Evolutionary conservation across 2,113 vertebrate species (phyloP).

Genomic region (Montifringilla adamsi): DNA sequence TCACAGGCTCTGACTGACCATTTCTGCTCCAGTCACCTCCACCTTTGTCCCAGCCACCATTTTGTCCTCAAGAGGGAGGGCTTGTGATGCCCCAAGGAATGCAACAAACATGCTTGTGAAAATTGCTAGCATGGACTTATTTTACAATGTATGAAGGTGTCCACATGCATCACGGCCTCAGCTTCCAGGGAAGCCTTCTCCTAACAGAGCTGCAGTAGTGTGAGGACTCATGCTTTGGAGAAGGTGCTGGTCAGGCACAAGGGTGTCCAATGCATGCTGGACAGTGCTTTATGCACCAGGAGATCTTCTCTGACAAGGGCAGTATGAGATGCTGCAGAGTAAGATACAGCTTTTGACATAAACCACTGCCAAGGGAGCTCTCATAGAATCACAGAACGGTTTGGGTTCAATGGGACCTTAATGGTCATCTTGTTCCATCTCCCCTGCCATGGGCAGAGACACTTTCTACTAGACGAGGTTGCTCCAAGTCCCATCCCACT

Average conservation of each 20-base stretch:
- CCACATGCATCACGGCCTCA: not conserved
- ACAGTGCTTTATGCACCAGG: not conserved
- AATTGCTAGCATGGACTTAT: not conserved
- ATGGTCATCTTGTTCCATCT: not conserved
- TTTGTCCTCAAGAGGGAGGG: not conserved
- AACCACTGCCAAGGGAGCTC: not conserved
- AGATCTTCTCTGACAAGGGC: not conserved
- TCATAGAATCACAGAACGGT: not conserved
- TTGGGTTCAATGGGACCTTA: not conserved
- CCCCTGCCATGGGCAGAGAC: not conserved
- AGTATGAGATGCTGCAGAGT: not conserved
- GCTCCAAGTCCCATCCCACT: not conserved
- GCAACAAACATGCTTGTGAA: not conserved
- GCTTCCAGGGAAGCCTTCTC: not conserved
- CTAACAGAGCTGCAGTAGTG: not conserved
- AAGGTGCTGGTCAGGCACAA: not conserved
- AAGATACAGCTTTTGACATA: not conserved
- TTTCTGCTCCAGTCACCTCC: not conserved
- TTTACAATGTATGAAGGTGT: not conserved
- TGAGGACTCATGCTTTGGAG: not conserved
- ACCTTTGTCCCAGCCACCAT: not conserved
- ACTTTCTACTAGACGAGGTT: not conserved
- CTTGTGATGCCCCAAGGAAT: not conserved
- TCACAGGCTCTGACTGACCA: not conserved
- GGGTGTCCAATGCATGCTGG: not conserved